Percentiles rank a stretch among this genome's conserved stretches.
Conservation (phyloP, 2,797 vertebrate species). For the Triplophysa yarkandensis region DNA sequence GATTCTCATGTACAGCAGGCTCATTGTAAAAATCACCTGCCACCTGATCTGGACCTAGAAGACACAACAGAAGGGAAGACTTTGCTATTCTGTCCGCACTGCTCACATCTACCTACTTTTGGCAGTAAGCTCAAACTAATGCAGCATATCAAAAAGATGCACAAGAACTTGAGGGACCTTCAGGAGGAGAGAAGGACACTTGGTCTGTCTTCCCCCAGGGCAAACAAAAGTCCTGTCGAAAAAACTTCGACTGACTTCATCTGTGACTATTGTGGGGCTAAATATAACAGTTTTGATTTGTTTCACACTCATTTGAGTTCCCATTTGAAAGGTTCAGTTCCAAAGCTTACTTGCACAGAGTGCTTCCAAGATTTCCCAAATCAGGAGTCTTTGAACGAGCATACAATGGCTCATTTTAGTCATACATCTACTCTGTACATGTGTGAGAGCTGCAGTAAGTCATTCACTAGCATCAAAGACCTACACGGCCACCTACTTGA, state of each 20-base stretch:
- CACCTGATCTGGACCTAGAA: conserved; percentile 9
- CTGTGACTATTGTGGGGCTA: conserved; percentile 98
- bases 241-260: conserved; percentile 85
- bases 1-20: conserved; percentile 21
- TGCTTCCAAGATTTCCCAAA: conserved; percentile 98
- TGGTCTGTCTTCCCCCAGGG: not conserved
- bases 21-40: conserved; percentile 12
- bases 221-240: conserved; percentile 3
- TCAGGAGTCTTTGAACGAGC: conserved; percentile 94
- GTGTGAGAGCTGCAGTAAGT: conserved; percentile 98
- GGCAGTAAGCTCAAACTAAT: conserved; percentile 8
- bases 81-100: conserved; percentile 26
- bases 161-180: conserved; percentile 28
- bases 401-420: conserved; percentile 95
- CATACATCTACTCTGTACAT: conserved; percentile 97
- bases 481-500: conserved; percentile 96
- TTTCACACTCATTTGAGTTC: conserved; percentile 99
- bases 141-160: conserved; percentile 31
- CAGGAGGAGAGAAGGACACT: not conserved
- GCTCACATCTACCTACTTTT: conserved; percentile 16
- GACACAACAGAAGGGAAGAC: conserved; percentile 5
- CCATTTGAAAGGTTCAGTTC: conserved; percentile 90
- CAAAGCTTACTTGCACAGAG: conserved; percentile 92
- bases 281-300: conserved; percentile 92
- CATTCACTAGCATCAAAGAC: conserved; percentile 96